Conservation (phyloP, 2,888 invertebrate species). For the Ochropacha duplaris region DNA sequence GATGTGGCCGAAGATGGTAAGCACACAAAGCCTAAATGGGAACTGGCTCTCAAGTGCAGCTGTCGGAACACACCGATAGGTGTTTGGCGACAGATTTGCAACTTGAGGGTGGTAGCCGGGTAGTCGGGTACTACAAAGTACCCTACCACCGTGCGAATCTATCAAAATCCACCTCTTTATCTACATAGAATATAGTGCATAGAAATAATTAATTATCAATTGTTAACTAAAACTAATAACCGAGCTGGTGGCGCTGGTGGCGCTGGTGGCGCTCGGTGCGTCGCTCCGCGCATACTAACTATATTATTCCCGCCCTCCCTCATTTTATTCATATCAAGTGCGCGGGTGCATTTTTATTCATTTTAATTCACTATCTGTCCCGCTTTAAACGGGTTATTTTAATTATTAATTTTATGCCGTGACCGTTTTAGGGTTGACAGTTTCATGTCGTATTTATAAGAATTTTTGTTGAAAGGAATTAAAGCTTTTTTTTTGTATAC, state of each 20-base stretch:
- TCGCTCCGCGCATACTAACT: constrained; percentile 33
- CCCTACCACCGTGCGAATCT: too few relatives aligned
- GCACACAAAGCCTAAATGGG: too few relatives aligned
- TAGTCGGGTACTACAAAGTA: too few relatives aligned
- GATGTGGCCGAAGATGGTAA: too few relatives aligned
- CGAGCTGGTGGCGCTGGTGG: neutral
- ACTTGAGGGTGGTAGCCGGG: too few relatives aligned
- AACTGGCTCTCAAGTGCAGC: too few relatives aligned
- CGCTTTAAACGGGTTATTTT: constrained; percentile 31
- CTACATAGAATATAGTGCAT: too few relatives aligned
- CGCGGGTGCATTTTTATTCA: constrained; percentile 34
- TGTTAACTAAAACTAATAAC: neutral
- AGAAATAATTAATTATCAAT: neutral
- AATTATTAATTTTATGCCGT: constrained; percentile 36
- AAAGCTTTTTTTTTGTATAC: too few relatives aligned
- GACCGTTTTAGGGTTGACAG: constrained; percentile 22
- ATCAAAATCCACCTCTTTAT: too few relatives aligned
- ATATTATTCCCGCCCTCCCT: constrained; percentile 26
- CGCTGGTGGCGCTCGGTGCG: neutral
- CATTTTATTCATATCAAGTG: constrained; percentile 30
- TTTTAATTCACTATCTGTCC: constrained; percentile 33
- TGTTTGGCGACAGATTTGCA: too few relatives aligned
- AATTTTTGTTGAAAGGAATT: too few relatives aligned
- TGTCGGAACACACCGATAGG: too few relatives aligned
- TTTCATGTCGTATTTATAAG: neutral